Percentiles rank a stretch among this genome's conserved stretches.
Evolutionary conservation across 2,113 vertebrate genomes (phyloP).

Genomic region (Leucopternis melanops): DNA sequence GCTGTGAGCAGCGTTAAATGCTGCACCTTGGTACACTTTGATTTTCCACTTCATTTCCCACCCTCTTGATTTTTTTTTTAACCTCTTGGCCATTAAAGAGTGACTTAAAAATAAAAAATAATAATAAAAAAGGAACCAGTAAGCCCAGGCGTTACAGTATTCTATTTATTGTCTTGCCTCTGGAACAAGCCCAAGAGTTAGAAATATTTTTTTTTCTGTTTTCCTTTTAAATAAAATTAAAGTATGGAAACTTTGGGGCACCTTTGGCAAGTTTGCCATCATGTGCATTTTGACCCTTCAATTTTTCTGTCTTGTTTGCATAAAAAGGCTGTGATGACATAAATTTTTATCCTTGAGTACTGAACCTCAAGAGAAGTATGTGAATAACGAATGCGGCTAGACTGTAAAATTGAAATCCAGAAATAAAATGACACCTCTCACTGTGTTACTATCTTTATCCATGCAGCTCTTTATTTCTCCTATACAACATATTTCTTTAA

Average conservation of each 20-base stretch:
- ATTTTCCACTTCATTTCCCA: constrained; percentile 8
- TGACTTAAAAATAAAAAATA: not conserved
- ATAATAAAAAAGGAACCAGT: not conserved
- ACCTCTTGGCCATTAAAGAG: not conserved
- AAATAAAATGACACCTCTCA: not conserved
- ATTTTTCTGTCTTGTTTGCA: not conserved
- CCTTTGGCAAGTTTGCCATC: not conserved
- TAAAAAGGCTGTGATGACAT: not conserved
- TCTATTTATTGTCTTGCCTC: constrained; percentile 40
- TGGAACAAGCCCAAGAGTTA: not conserved
- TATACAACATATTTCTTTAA: not conserved
- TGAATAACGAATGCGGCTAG: not conserved
- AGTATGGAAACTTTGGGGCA: not conserved
- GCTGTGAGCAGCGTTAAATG: not conserved
- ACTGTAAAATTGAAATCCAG: not conserved
- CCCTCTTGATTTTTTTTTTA: not conserved
- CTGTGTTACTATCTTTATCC: not conserved
- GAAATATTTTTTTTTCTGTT: not conserved
- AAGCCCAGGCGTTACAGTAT: constrained; percentile 9
- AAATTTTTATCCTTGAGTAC: not conserved
- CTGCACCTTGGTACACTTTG: not conserved
- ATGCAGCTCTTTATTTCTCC: not conserved
- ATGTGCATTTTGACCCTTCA: not conserved
- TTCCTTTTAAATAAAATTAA: not conserved
- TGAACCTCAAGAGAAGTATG: not conserved